Base-by-base conservation (phyloP, 2,113 vertebrate genomes). In the Hypomesus transpacificus region DNA sequence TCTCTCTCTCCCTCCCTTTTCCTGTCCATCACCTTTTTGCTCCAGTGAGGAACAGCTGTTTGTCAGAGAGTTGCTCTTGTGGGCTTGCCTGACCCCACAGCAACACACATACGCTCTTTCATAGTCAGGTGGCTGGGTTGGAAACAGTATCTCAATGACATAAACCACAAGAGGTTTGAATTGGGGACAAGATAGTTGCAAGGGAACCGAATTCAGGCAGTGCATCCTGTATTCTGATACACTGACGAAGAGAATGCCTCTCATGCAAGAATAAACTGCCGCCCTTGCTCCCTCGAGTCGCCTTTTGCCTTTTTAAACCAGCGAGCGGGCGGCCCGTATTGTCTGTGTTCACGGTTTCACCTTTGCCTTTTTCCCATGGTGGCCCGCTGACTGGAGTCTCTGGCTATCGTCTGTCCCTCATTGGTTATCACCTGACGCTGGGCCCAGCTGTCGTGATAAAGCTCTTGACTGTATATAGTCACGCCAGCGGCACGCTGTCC, bases 121-220 rank as follows among this genome's bases (percentile, higher is more conserved):
- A 88, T 87, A 84, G 82, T 90, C 86, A 86, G 79, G 84, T 86
- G 88, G 82, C 87, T 88, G 71, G 11, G 26, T 53, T 85, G 86
- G 90, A 88, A 92, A 90, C 88, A 73, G 77, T 85, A 88, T 91
- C 88, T 90, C 83, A 69, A 83, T 82, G 83, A 78, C 80, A 80
- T 79, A 87, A 90, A 87, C 90, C 87, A 88, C 86, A 77, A 80
- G 86, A 89, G 88, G 76, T 84, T 90, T 89, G 83, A 89, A 89
- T 70, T 80, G 76, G 61, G 86, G 85, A 91, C 82, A 74, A 81
- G 83, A 87, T 74, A 83, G 85, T 78, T 84, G 64, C 77, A 82
- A 74, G 66, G 46, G 76, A 87, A 76, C 80, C 71, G 74, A 83
- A 86, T 77, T 85, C 77, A 87, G 77, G 85, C 66, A 77, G 78